phyloP scores from a whole-genome alignment of 2,797 vertebrate species.

The Neomorphus geoffroyi region DNA sequence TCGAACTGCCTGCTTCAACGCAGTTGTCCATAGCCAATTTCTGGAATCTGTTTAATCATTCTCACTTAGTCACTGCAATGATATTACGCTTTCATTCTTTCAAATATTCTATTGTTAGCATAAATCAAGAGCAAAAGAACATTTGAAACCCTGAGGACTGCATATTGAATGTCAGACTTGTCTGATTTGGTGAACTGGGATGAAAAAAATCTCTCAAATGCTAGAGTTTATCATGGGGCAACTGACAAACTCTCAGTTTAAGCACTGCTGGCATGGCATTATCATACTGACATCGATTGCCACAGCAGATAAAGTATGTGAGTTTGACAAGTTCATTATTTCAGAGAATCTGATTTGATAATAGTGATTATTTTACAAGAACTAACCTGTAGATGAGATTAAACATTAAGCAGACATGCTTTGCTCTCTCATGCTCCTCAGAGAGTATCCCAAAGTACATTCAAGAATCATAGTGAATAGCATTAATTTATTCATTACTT shows the following conservation, averaged over 20 bases:
- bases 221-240: conserved; percentile 51
- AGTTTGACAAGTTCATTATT: conserved; percentile 50
- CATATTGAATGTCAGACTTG: neutral
- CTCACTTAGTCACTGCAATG: neutral
- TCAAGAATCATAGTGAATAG: conserved; percentile 15
- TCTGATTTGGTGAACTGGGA: conserved; percentile 28
- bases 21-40: neutral
- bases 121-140: conserved; percentile 45
- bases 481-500: conserved; percentile 13
- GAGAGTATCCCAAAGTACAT: neutral
- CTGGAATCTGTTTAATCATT: conserved; percentile 11
- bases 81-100: conserved; percentile 30
- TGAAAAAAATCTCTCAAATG: conserved; percentile 31
- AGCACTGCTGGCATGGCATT: conserved; percentile 40
- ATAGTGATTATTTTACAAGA: conserved; percentile 58
- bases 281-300: conserved; percentile 52
- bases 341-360: conserved; percentile 45
- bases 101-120: conserved; percentile 24
- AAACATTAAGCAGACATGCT: conserved; percentile 46
- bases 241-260: conserved; percentile 66
- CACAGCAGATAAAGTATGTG: conserved; percentile 21
- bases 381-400: conserved; percentile 9
- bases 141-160: conserved; percentile 24
- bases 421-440: neutral
- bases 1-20: neutral